Evolutionary conservation across 2,888 invertebrate genomes (phyloP), one percentile per base, ranked within the genome.

Genomic region (Cheilosia urbana): DNA sequence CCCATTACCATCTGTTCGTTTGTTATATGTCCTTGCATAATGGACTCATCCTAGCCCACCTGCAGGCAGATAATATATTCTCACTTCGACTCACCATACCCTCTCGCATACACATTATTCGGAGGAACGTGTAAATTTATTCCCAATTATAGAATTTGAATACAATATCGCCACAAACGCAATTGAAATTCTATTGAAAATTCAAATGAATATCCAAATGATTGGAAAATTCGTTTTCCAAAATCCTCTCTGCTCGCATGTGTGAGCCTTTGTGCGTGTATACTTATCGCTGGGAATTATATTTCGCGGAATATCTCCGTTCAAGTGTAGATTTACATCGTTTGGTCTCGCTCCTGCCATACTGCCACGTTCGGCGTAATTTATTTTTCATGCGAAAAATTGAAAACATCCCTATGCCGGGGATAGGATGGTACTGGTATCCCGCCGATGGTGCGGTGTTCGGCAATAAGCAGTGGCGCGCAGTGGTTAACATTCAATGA

Each of bases 401-500:
- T 65, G 69, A 65, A 69, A 76, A 65, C 42, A 66, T 57, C 66
- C 68, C 53, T 45, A 30, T 15, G 24, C 21, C 3, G n/a, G 55
- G 47, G 7, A 17, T 15, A 34, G 24, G 4, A 51, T 21, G 13
- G 4, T 9, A 11, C 4, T 21, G 13, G 4, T 9, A 11, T 9
- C 9, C 34, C 9, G 7, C 27, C 1, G 53, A 37, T 53, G 65
- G 5, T 34, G 60, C 5, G 47, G 24, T 15, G 24, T 34, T 9
- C 47, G 62, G 57, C 66, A 68, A 73, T 73, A 66, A 47, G 77
- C 60, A 79, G 42, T 63, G 63, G 57, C 53, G 51, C 63, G 27
- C 75, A 84, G 80, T 80, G 84, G 75, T 80, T 80, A 75, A 80
- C 75, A 84, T 84, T 84, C 84, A 80, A 80, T 84, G 84, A 84